Conservation (phyloP, 2,113 vertebrate genomes). For the Pteruthius melanotis region DNA sequence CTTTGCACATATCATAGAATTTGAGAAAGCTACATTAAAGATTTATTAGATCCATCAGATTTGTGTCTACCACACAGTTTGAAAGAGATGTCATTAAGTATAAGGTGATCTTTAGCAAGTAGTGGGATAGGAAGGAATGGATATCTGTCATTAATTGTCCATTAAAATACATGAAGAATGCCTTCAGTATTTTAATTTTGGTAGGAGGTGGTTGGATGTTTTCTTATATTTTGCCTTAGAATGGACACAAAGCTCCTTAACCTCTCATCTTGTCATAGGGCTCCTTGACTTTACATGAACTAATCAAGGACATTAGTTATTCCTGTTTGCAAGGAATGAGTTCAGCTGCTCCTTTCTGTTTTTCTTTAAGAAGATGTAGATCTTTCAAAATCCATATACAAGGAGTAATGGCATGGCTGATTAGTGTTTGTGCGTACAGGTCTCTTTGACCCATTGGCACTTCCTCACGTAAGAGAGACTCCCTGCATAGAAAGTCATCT, state of each 20-base stretch:
- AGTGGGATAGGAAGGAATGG: not conserved
- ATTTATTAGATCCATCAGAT: not conserved
- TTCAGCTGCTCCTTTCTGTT: not conserved
- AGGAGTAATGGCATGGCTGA: not conserved
- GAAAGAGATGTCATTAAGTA: not conserved
- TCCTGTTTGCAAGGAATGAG: not conserved
- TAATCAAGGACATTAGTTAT: not conserved
- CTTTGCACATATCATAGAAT: not conserved
- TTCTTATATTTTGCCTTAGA: not conserved
- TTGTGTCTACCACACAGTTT: not conserved
- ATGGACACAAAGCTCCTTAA: not conserved
- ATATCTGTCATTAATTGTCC: not conserved
- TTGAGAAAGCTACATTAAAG: not conserved
- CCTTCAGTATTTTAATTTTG: not conserved
- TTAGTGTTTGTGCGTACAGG: not conserved
- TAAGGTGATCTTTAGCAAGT: not conserved
- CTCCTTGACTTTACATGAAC: not conserved
- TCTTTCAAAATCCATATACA: not conserved
- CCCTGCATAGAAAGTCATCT: not conserved
- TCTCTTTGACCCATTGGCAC: slow-evolving; percentile 41
- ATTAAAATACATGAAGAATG: not conserved
- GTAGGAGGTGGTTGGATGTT: not conserved
- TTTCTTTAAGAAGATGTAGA: not conserved
- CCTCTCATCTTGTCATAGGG: not conserved
- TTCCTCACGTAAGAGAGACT: not conserved